A percentile compares a stretch with the other conserved stretches of the same genome.
Conservation (phyloP, 1,140 invertebrate genomes). For the Nylanderia fulva region DNA sequence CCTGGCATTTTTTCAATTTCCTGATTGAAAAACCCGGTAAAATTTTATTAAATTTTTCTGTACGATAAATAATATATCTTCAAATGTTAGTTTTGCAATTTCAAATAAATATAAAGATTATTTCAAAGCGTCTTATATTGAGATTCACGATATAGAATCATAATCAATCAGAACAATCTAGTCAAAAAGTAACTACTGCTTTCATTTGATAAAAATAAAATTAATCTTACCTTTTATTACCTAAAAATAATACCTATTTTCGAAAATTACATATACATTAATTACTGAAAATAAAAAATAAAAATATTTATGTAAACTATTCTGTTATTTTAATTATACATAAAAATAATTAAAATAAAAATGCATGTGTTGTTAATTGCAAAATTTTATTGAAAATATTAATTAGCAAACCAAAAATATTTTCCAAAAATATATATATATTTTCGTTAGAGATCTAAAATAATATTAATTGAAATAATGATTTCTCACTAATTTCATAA, state of each 20-base stretch:
- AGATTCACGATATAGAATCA: neutral
- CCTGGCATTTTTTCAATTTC: neutral
- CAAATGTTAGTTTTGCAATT: neutral
- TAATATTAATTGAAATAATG: too few relatives aligned
- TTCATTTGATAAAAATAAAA: neutral
- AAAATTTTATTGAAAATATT: too few relatives aligned
- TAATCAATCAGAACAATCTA: neutral
- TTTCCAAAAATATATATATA: too few relatives aligned
- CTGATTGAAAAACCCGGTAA: neutral
- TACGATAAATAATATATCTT: conserved; percentile 3
- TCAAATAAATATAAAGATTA: neutral
- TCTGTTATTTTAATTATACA: too few relatives aligned
- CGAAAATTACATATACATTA: too few relatives aligned
- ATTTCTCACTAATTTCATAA: too few relatives aligned
- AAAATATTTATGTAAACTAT: too few relatives aligned
- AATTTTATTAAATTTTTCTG: neutral
- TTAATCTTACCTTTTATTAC: neutral
- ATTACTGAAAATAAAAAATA: too few relatives aligned
- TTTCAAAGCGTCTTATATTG: neutral
- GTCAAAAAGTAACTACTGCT: neutral
- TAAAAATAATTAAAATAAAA: too few relatives aligned
- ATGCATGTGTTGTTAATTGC: too few relatives aligned
- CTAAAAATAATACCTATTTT: neutral
- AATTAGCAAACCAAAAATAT: too few relatives aligned
- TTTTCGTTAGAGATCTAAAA: too few relatives aligned